These are phyloP conservation scores for Patella caerulea DNA, from an alignment of 2,888 invertebrate species.

Conservation along the genomic window DNA sequence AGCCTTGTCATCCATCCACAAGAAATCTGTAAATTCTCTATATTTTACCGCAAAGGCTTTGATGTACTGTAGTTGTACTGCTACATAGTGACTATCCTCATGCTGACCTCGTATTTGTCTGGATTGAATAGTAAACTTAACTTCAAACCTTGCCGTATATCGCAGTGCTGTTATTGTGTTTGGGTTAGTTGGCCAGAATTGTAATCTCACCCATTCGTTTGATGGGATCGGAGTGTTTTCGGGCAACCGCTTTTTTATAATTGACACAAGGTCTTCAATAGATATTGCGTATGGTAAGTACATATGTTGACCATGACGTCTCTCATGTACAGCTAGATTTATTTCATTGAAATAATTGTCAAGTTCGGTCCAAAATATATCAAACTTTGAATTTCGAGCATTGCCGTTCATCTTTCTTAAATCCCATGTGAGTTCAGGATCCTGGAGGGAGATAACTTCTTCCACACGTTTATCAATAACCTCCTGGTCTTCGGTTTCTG, in stretches of 20 bases:
- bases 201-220: slow-evolving; percentile 21
- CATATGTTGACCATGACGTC: slow-evolving; percentile 13
- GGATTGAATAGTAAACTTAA: slow-evolving; percentile 17
- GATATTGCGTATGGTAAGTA: slow-evolving; percentile 18
- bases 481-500: neutral
- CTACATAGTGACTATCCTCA: slow-evolving; percentile 13
- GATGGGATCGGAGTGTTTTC: slow-evolving; percentile 14
- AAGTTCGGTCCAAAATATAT: no score
- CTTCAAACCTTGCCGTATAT: slow-evolving; percentile 18
- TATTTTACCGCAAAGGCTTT: slow-evolving; percentile 25
- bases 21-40: slow-evolving; percentile 11
- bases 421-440: no score
- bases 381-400: no score
- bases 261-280: slow-evolving; percentile 18
- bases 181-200: slow-evolving; percentile 18
- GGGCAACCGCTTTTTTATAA: neutral
- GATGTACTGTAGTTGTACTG: slow-evolving; percentile 6
- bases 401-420: no score
- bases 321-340: neutral
- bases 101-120: slow-evolving; percentile 19
- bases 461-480: no score
- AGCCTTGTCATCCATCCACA: slow-evolving; percentile 32
- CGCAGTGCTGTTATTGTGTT: slow-evolving; percentile 11
- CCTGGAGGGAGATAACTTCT: no score
- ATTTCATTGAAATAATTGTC: no score